phyloP scores from a whole-genome alignment of 2,888 invertebrate species.

The Cepaea hortensis region DNA sequence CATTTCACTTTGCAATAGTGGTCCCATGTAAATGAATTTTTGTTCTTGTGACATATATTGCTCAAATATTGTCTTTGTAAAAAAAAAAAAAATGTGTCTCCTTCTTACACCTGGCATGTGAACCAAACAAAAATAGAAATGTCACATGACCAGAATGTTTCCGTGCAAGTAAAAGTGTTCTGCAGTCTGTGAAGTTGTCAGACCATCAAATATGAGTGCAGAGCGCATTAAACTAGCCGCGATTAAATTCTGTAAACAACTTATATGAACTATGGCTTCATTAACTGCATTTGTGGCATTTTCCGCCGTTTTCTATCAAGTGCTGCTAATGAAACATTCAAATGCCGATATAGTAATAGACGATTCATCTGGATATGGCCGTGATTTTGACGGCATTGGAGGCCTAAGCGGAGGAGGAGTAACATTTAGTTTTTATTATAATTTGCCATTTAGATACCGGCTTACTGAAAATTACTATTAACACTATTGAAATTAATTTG shows the following conservation, averaged over 20 bases:
- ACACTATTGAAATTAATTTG: too few species aligned
- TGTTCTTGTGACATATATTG: too few species aligned
- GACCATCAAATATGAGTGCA: too few species aligned
- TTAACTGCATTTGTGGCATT: not conserved
- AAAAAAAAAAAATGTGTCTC: too few species aligned
- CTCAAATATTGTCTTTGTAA: too few species aligned
- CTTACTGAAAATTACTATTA: too few species aligned
- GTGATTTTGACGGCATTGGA: constrained; percentile 52
- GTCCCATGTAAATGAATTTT: too few species aligned
- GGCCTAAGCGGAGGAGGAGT: constrained; percentile 51
- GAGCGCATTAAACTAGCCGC: too few species aligned
- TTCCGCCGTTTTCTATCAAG: not conserved
- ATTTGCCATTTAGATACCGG: not conserved
- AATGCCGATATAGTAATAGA: constrained; percentile 28
- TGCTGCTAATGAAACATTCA: not conserved
- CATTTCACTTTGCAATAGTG: too few species aligned
- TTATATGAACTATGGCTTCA: not conserved
- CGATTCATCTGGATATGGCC: constrained; percentile 47
- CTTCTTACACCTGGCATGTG: not conserved
- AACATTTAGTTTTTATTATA: not conserved
- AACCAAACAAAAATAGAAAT: not conserved
- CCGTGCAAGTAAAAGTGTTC: too few species aligned
- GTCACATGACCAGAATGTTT: not conserved
- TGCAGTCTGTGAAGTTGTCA: too few species aligned
- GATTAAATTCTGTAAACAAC: too few species aligned